Percentiles rank a stretch among this genome's conserved stretches.
Conservation (phyloP, 2,113 vertebrate species). For the Cebus imitator region DNA sequence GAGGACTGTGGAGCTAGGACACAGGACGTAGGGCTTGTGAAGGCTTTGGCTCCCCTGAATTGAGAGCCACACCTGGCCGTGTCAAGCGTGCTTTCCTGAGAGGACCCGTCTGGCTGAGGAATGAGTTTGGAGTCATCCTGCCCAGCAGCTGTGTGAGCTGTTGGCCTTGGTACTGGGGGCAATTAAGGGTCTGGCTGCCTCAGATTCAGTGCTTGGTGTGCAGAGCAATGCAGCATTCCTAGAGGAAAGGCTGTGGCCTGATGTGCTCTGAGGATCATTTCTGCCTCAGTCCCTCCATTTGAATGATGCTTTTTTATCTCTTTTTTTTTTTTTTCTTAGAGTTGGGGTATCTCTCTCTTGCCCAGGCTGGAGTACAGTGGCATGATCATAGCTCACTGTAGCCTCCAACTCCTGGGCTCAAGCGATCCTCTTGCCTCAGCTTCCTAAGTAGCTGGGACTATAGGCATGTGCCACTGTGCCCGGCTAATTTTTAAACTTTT, state of each 20-base stretch:
- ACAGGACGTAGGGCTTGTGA: no score
- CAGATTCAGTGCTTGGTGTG: neutral
- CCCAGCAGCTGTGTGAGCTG: accelerated
- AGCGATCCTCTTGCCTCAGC: no score
- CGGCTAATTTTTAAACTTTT: no score
- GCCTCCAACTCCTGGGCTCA: no score
- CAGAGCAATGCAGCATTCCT: accelerated
- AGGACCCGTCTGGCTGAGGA: neutral
- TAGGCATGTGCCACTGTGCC: no score
- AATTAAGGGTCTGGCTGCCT: neutral
- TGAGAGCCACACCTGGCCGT: neutral
- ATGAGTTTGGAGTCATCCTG: neutral
- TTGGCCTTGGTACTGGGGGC: neutral
- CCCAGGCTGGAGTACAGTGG: no score
- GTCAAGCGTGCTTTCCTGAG: neutral
- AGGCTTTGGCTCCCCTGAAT: neutral
- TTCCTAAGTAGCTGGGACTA: no score
- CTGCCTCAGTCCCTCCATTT: neutral
- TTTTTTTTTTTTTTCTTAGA: neutral
- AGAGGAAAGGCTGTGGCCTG: no score
- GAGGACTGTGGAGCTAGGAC: neutral
- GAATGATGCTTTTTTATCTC: neutral
- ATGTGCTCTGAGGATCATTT: neutral
- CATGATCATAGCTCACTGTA: no score
- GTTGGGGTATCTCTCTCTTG: no score